These are phyloP conservation scores for Neuroterus valhalla DNA, from an alignment of 1,140 invertebrate species.

Conservation along the genomic window DNA sequence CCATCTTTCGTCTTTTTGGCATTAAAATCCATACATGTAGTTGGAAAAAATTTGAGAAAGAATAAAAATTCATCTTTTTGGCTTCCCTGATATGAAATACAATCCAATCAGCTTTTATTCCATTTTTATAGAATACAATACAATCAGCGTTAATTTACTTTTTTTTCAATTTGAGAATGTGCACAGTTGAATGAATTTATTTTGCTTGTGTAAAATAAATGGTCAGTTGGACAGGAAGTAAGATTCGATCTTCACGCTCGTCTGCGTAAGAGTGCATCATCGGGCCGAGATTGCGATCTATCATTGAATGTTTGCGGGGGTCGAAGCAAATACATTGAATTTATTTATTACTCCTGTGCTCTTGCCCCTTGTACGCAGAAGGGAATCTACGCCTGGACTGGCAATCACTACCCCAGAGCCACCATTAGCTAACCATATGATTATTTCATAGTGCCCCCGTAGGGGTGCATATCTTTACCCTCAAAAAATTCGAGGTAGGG, in stretches of 20 bases:
- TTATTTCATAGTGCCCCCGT: slow-evolving; percentile 72
- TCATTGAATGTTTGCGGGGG: slow-evolving; percentile 72
- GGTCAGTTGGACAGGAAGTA: slow-evolving; percentile 51
- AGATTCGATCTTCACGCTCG: slow-evolving; percentile 52
- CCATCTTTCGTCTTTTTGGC: too few species aligned
- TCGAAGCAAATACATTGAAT: slow-evolving; percentile 70
- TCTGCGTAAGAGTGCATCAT: slow-evolving; percentile 49
- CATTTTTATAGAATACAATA: too few species aligned
- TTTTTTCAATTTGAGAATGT: too few species aligned
- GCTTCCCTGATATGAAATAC: too few species aligned
- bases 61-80: too few species aligned
- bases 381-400: slow-evolving; percentile 58
- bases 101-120: too few species aligned
- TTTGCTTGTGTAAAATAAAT: slow-evolving; percentile 46
- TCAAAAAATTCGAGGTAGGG: slow-evolving; percentile 34
- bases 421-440: slow-evolving; percentile 76
- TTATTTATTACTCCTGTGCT: slow-evolving; percentile 70
- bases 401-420: slow-evolving; percentile 66
- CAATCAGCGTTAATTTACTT: too few species aligned
- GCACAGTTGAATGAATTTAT: too few species aligned
- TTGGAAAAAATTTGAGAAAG: too few species aligned
- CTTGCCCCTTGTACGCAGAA: slow-evolving; percentile 41
- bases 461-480: slow-evolving; percentile 71
- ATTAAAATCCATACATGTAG: too few species aligned
- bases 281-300: slow-evolving; percentile 66